These are phyloP conservation scores for Carcinoscorpius rotundicauda DNA, from an alignment of 1,140 invertebrate species.

Conservation along the genomic window DNA sequence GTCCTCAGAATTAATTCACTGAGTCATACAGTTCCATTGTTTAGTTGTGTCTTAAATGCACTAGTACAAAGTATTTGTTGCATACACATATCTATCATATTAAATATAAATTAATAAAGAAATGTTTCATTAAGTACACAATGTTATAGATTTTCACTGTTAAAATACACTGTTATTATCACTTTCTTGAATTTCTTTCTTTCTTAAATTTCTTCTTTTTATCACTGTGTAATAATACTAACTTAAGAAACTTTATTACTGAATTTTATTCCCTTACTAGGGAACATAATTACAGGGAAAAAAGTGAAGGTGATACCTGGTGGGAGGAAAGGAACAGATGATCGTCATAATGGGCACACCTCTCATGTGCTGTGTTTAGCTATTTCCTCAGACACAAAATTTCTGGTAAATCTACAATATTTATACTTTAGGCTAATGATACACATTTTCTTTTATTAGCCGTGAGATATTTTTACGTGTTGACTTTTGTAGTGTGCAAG, in stretches of 20 bases:
- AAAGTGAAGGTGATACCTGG: conserved; percentile 37
- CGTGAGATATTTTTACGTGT: too few species aligned
- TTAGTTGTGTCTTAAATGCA: too few species aligned
- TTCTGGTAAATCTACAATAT: conserved; percentile 40
- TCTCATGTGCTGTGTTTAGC: conserved; percentile 54
- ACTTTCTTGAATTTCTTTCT: conserved; percentile 2
- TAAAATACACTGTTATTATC: neutral
- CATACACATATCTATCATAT: neutral
- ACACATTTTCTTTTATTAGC: too few species aligned
- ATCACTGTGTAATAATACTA: conserved; percentile 4
- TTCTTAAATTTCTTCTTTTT: neutral
- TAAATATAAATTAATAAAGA: neutral
- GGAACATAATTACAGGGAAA: conserved; percentile 40
- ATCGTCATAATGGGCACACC: conserved; percentile 35
- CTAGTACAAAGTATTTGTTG: too few species aligned
- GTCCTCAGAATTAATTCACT: too few species aligned
- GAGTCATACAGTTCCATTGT: too few species aligned
- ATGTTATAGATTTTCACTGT: neutral
- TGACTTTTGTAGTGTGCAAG: too few species aligned
- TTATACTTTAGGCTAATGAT: neutral
- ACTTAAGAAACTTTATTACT: neutral
- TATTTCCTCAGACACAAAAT: conserved; percentile 71
- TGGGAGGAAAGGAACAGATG: conserved; percentile 21
- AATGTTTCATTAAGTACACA: neutral
- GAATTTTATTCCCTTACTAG: conserved; percentile 27